These are phyloP conservation scores for Lasioglossum figueresi DNA, from an alignment of 2,888 invertebrate genomes.

Conservation along the genomic window DNA sequence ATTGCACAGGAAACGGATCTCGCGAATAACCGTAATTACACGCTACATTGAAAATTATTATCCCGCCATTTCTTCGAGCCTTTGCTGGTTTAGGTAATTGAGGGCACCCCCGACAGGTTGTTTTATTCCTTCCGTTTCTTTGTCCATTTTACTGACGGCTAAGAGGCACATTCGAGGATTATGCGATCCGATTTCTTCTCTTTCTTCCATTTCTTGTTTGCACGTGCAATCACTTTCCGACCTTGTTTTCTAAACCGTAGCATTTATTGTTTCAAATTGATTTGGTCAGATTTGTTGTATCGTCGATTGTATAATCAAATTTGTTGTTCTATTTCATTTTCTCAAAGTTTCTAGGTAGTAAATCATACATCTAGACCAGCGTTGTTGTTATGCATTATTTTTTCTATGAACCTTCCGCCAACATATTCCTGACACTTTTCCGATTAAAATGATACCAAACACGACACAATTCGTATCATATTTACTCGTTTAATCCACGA, in stretches of 20 bases:
- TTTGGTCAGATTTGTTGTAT: too few relatives aligned
- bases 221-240: not conserved
- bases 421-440: too few relatives aligned
- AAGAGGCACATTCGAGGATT: not conserved
- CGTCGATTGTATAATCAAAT: too few relatives aligned
- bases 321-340: too few relatives aligned
- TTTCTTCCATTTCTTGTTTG: not conserved
- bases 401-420: too few relatives aligned
- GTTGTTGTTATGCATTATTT: too few relatives aligned
- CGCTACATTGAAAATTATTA: conserved; percentile 30
- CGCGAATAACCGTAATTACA: conserved; percentile 29
- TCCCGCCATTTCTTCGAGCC: conserved; percentile 10
- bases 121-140: not conserved
- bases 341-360: too few relatives aligned
- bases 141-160: not conserved
- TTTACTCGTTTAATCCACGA: too few relatives aligned
- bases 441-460: too few relatives aligned
- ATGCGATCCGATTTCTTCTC: not conserved
- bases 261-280: not conserved
- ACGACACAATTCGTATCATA: too few relatives aligned
- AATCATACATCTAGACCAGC: too few relatives aligned
- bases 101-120: not conserved
- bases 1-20: not conserved
- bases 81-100: conserved; percentile 4
- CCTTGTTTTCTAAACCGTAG: not conserved